Evolutionary conservation across 2,113 vertebrate genomes (phyloP).

Genomic region (Gambusia affinis): DNA sequence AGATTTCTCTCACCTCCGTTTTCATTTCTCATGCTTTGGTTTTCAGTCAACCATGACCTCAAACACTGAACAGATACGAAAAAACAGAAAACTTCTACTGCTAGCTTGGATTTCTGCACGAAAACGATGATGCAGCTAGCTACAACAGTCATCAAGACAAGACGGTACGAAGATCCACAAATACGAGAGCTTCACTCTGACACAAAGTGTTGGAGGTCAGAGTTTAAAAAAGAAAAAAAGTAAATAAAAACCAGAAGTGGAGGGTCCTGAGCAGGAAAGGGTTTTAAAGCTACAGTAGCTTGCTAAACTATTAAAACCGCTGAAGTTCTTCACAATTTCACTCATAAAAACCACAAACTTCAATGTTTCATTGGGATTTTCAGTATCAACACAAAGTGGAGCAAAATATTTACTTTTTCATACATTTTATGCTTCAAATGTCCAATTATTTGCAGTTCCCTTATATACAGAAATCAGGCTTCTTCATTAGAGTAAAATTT

Average conservation of each 20-base stretch:
- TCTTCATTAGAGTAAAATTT: too few relatives aligned
- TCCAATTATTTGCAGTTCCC: too few relatives aligned
- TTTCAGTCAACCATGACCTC: slow-evolving; percentile 76
- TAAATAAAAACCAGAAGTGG: slow-evolving; percentile 36
- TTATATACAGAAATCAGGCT: too few relatives aligned
- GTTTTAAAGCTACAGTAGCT: slow-evolving; percentile 27
- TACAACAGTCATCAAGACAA: slow-evolving; percentile 59
- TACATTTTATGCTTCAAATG: too few relatives aligned
- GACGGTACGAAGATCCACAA: slow-evolving; percentile 43
- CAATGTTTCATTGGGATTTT: not conserved
- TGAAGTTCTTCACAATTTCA: not conserved
- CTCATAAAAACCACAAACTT: not conserved
- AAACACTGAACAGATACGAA: slow-evolving; percentile 79
- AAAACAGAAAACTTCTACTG: slow-evolving; percentile 38
- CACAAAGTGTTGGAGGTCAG: slow-evolving; percentile 74
- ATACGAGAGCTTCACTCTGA: slow-evolving; percentile 46
- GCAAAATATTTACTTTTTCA: too few relatives aligned
- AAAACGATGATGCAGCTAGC: slow-evolving; percentile 27
- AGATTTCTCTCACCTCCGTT: slow-evolving; percentile 23
- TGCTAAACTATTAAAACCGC: not conserved
- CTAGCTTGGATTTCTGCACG: slow-evolving; percentile 49
- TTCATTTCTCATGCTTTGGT: slow-evolving; percentile 63
- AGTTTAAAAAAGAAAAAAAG: slow-evolving; percentile 39
- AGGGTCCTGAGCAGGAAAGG: slow-evolving; percentile 47
- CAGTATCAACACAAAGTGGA: too few relatives aligned